Evolutionary conservation across 2,113 vertebrate genomes (phyloP), one percentile per base, ranked within the genome.

Genomic region (Cygnus atratus): DNA sequence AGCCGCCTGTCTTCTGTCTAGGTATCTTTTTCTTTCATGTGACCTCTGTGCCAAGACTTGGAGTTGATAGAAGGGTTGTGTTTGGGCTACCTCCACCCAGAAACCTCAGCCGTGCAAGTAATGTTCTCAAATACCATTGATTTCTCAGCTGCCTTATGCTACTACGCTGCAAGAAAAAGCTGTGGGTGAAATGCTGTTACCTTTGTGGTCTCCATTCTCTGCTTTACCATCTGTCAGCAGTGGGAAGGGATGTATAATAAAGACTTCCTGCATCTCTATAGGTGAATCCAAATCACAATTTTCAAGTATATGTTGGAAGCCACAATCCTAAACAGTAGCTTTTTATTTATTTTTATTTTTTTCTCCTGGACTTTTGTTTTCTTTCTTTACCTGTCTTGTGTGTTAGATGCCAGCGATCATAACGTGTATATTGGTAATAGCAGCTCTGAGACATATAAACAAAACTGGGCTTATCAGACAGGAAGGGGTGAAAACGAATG

Each of bases 141-240:
- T 92, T 92, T 82, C 58, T 79, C 66, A 84, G 62, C 81, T 78
- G 54, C 58, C 35, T 67, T 73, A 54, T 62, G 70, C 35, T 94
- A 75, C 66, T 90, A 59, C 16, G 21, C 61, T 11, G 3, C 62
- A 88, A 46, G 66, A 68, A 65, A 96, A 88, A 87, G 37, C 54
- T 82, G 13, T 84, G 86, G 35, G 57, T 90, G 70, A 68, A 87
- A 66, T 35, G 20, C 31, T 87, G 54, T 82, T 81, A 57, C 59
- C 73, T 92, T 92, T 57, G 24, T 44, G 81, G 83, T 55, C 3
- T 3, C 79, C 74, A 29, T 74, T 92, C 63, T 73, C 79, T 88
- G 46, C 61, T 88, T 61, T 41, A 9, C 90, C 85, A 44, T 93
- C 90, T 91, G 78, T 46, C 88, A 82, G 84, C 80, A 66, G 66